Evolutionary conservation across 1,140 invertebrate genomes (phyloP).

Genomic region (Linepithema humile): DNA sequence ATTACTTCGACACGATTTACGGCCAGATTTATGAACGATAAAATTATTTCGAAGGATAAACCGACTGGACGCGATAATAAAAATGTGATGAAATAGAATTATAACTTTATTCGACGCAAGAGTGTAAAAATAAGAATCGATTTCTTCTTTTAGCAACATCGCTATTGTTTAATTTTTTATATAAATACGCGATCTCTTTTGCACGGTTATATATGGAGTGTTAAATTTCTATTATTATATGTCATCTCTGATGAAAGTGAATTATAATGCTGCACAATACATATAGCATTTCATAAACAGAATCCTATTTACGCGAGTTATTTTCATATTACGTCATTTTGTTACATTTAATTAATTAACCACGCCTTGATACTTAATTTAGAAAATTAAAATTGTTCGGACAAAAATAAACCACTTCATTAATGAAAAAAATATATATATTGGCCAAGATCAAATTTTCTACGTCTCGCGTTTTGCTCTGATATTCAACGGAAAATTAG

Average conservation of each 20-base stretch:
- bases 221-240: not conserved
- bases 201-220: not conserved
- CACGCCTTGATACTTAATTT: constrained; percentile 4
- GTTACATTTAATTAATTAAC: constrained; percentile 33
- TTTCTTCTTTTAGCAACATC: not conserved
- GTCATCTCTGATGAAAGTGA: no score
- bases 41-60: constrained; percentile 5
- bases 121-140: constrained; percentile 14
- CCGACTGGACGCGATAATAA: not conserved
- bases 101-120: constrained; percentile 13
- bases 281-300: not conserved
- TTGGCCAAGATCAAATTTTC: no score
- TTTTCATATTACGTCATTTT: not conserved
- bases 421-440: not conserved
- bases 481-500: constrained; percentile 7
- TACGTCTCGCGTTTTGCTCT: not conserved
- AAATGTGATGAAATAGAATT: constrained; percentile 1
- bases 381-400: not conserved
- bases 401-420: no score
- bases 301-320: not conserved
- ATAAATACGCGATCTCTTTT: not conserved
- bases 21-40: not conserved
- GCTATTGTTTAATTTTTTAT: not conserved
- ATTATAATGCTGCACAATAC: not conserved
- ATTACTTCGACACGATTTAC: constrained; percentile 18